phyloP scores from a whole-genome alignment of 2,113 vertebrate genomes.

The Chlamydotis undulata region DNA sequence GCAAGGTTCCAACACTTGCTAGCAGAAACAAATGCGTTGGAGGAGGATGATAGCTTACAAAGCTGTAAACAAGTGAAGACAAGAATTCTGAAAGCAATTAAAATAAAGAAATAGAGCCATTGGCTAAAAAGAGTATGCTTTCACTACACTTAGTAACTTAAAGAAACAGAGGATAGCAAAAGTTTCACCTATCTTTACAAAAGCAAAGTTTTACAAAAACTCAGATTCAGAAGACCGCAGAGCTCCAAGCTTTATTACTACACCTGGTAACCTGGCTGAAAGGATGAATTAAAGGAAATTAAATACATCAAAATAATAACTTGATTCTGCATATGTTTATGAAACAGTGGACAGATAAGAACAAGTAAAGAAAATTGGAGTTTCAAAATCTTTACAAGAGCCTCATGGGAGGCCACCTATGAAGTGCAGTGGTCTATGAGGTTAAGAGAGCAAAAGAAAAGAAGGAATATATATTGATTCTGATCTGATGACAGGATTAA shows the following conservation, averaged over 20 bases:
- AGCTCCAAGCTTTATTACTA: neutral
- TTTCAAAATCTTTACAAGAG: neutral
- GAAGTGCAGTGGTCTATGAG: neutral
- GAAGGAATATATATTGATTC: neutral
- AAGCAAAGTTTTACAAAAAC: neutral
- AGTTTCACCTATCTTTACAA: neutral
- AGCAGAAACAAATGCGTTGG: neutral
- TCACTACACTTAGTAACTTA: neutral
- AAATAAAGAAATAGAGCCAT: neutral
- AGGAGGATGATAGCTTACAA: neutral
- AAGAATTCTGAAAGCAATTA: neutral
- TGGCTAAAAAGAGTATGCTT: neutral
- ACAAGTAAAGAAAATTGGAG: neutral
- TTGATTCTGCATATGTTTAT: neutral
- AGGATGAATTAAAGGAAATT: neutral
- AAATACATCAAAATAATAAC: neutral
- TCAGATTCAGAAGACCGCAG: neutral
- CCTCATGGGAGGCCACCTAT: neutral
- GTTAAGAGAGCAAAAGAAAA: neutral
- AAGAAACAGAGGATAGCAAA: neutral
- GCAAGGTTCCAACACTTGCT: neutral
- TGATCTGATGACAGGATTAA: neutral
- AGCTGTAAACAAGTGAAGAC: neutral
- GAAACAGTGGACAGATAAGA: neutral
- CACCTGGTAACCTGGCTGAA: neutral